These are phyloP conservation scores for Meiosimyza platycephala DNA, from an alignment of 2,888 invertebrate species.

Conservation along the genomic window DNA sequence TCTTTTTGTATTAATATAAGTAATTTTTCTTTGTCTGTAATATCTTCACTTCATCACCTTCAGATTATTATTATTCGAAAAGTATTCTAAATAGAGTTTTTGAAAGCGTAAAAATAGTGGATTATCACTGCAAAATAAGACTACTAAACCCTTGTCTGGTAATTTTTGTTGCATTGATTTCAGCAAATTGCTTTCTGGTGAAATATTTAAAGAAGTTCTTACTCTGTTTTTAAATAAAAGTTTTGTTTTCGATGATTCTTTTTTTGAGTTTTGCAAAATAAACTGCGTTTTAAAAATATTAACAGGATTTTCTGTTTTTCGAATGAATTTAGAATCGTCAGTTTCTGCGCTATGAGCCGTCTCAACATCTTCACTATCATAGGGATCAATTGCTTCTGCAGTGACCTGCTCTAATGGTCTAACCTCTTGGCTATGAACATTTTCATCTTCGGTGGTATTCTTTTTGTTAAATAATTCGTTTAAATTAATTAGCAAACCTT, in stretches of 20 bases:
- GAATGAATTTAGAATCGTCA: conserved; percentile 28
- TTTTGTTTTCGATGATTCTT: conserved; percentile 20
- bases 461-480: conserved; percentile 26
- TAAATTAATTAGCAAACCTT: conserved; percentile 9
- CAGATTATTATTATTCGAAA: no score
- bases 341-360: conserved; percentile 34
- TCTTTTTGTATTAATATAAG: no score
- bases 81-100: no score
- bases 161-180: no score
- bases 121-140: no score
- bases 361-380: conserved; percentile 17
- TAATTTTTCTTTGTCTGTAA: conserved; percentile 15
- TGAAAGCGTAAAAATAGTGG: no score
- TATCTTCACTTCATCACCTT: conserved; percentile 6
- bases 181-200: no score
- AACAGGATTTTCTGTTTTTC: conserved; percentile 23
- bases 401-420: no score
- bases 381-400: no score
- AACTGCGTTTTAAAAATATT: conserved; percentile 18
- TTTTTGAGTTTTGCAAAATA: conserved; percentile 12
- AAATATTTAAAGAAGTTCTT: neutral
- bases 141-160: no score
- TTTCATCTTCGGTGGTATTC: no score
- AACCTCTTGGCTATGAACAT: no score
- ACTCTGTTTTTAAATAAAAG: conserved; percentile 28